Evolutionary conservation across 2,888 invertebrate genomes (phyloP).

Genomic region (Drosophila anceps): DNA sequence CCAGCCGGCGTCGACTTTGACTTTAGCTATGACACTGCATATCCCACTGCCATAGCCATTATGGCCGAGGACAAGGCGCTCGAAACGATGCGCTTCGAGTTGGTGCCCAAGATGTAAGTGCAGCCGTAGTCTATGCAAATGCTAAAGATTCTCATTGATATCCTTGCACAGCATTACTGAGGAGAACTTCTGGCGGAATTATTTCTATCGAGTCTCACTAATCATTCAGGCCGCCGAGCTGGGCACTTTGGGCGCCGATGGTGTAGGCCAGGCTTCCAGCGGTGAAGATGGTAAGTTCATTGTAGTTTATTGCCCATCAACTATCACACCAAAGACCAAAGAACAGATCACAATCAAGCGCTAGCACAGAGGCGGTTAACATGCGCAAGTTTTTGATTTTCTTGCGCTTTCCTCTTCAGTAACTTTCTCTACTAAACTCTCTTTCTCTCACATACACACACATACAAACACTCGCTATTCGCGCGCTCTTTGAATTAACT

Average conservation of each 20-base stretch:
- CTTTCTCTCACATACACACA: slow-evolving; percentile 32
- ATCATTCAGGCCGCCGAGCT: slow-evolving; percentile 97
- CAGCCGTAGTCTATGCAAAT: not conserved
- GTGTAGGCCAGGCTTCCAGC: slow-evolving; percentile 85
- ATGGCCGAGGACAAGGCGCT: slow-evolving; percentile 98
- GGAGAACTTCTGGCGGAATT: slow-evolving; percentile 99
- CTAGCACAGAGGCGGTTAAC: slow-evolving; percentile 21
- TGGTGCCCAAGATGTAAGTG: slow-evolving; percentile 99
- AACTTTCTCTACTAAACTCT: slow-evolving; percentile 39
- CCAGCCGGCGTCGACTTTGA: slow-evolving; percentile 97
- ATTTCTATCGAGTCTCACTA: slow-evolving; percentile 99
- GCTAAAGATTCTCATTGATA: not conserved
- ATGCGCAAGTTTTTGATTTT: slow-evolving; percentile 47
- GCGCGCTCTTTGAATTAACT: slow-evolving; percentile 55
- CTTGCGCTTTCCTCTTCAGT: slow-evolving; percentile 54
- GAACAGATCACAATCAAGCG: slow-evolving; percentile 34
- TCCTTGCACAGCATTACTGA: slow-evolving; percentile 91
- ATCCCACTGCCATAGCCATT: slow-evolving; percentile 97
- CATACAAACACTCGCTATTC: slow-evolving; percentile 65
- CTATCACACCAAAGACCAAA: slow-evolving; percentile 39
- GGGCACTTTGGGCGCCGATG: slow-evolving; percentile 85
- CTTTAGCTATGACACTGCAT: slow-evolving; percentile 96
- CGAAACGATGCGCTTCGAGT: slow-evolving; percentile 99
- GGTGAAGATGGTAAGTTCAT: slow-evolving; percentile 85
- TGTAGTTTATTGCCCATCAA: slow-evolving; percentile 28